Percentiles rank a stretch among this genome's conserved stretches.
These are phyloP conservation scores for Psilanteris sp. DNA, from an alignment of 1,140 invertebrate species.

Conservation along the genomic window DNA sequence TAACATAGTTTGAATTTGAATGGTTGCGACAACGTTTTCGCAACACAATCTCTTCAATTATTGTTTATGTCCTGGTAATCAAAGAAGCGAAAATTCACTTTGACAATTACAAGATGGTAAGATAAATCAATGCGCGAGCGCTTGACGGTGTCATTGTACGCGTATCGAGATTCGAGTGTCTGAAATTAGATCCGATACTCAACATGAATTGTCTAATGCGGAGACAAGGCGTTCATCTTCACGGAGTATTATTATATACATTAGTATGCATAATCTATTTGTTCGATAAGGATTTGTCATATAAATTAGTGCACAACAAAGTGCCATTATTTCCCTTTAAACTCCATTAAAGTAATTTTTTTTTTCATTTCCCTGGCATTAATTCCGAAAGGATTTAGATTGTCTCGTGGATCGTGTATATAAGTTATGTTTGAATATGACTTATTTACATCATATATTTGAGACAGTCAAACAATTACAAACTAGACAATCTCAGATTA, in stretches of 20 bases:
- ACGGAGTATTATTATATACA: conserved; percentile 40
- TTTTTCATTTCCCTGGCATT: no score
- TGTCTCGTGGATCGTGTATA: no score
- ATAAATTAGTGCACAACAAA: conserved; percentile 11
- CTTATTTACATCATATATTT: no score
- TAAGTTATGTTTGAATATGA: no score
- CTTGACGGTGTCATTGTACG: conserved; percentile 8
- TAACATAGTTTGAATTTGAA: conserved; percentile 49
- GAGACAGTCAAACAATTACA: no score
- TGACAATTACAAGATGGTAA: conserved; percentile 33
- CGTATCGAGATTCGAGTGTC: conserved; percentile 30
- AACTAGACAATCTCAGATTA: no score
- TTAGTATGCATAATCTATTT: conserved; percentile 18
- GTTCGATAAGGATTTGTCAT: conserved; percentile 36
- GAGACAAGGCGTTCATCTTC: conserved; percentile 23
- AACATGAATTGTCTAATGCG: conserved; percentile 31
- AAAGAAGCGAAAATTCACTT: conserved; percentile 21
- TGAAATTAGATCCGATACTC: conserved; percentile 34
- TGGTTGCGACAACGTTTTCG: conserved; percentile 34
- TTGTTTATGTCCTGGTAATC: conserved; percentile 38
- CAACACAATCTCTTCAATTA: conserved; percentile 21
- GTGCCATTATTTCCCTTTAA: conserved; percentile 14
- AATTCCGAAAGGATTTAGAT: no score
- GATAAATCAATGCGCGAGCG: conserved; percentile 30
- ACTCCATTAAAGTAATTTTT: no score